Evolutionary conservation across 2,888 invertebrate species (phyloP), one percentile per base, ranked within the genome.

Genomic region (Acrobasis repandana): DNA sequence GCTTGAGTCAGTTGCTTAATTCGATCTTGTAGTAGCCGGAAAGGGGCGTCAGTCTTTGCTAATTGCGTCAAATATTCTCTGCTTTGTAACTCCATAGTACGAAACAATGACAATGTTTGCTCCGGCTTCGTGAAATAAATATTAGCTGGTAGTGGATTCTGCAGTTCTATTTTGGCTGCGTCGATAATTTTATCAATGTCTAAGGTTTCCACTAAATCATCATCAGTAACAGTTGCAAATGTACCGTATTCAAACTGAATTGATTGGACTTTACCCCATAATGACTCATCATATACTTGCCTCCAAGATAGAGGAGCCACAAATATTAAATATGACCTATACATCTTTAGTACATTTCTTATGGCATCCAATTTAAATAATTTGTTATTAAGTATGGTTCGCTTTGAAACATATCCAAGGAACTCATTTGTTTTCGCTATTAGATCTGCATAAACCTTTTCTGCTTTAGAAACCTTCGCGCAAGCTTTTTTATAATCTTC

Each of bases 401-500:
- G 65, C 56, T 75, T 77, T 1, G 88, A 79, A 15, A 86, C 76
- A 66, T 88, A 84, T 33, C 80, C 79, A 15, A 90, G 75, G 69
- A 85, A 85, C 71, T 92, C 86, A 0, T 80, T 75, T 65, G 83
- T 84, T 75, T 85, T 92, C 0, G 83, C 77, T 3, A 74, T 65
- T 33, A 92, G 72, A 5, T 89, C 87, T 4, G 67, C 64, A 61
- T 79, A 81, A 9, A 85, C 76, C 70, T 82, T 86, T 75, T 91
- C 90, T 59, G 86, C 73, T 70, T 77, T 79, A 20, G 82, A 43
- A 43, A 85, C 88, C 75, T 86, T 85, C 1, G 66, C 46, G 66
- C 88, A 89, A 33, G 92, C 88, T 66, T 81, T 86, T 65, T 90
- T 89, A 67, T 92, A 91, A 68, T 92, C 92, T 73, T 91, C 91